Conservation (phyloP, 2,113 vertebrate species). For the Perca schrenkii region DNA sequence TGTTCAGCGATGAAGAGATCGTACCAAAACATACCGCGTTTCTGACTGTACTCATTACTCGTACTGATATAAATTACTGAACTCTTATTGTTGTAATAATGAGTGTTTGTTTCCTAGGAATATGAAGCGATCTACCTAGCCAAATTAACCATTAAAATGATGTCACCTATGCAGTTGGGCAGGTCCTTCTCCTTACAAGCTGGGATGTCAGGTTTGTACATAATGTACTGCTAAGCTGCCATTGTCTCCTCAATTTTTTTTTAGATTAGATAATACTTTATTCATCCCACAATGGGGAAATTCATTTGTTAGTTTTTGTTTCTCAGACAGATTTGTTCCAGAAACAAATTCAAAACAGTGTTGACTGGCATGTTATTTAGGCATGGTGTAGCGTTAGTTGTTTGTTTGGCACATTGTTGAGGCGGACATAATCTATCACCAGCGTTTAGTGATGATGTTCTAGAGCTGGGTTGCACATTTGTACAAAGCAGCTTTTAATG, state of each 20-base stretch:
- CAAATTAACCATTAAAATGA: conserved; percentile 98
- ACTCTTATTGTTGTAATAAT: not conserved
- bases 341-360: not conserved
- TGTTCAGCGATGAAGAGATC: not conserved
- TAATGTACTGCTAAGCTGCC: not conserved
- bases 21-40: not conserved
- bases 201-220: conserved; percentile 88
- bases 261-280: too few relatives aligned
- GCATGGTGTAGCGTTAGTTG: not conserved
- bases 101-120: conserved; percentile 85
- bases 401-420: too few relatives aligned
- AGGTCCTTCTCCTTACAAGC: conserved; percentile 91
- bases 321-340: not conserved
- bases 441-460: not conserved
- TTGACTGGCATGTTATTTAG: not conserved
- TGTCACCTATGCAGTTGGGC: conserved; percentile 95
- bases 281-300: too few relatives aligned
- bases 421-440: not conserved
- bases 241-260: not conserved
- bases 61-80: not conserved
- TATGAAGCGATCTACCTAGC: conserved; percentile 99
- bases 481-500: not conserved
- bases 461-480: not conserved
- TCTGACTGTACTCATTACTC: not conserved
- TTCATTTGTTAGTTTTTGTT: not conserved